A percentile compares a stretch with the other conserved stretches of the same genome.
phyloP scores from a whole-genome alignment of 2,797 vertebrate species.

The Tenualosa thibaudeaui region DNA sequence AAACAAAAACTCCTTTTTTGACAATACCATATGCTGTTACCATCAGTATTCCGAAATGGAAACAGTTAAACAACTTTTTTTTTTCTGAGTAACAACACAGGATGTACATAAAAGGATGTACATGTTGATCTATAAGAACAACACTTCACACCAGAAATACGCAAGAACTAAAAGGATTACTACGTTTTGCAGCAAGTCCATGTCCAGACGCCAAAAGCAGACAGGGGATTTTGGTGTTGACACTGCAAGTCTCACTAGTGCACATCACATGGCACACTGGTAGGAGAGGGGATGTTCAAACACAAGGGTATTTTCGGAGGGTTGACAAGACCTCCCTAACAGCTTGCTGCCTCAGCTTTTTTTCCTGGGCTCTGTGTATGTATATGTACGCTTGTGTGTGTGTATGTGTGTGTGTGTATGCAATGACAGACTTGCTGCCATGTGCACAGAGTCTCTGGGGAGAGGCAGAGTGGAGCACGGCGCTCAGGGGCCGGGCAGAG shows the following conservation, averaged over 20 bases:
- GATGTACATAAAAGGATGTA: not conserved
- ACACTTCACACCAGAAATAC: not conserved
- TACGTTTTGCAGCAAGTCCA: not conserved
- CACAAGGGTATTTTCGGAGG: not conserved
- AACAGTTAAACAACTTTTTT: not conserved
- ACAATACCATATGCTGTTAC: not conserved
- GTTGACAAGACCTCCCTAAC: not conserved
- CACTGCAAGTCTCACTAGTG: not conserved
- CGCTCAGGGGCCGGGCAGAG: constrained; percentile 29
- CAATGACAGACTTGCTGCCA: constrained; percentile 17
- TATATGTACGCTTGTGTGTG: not conserved
- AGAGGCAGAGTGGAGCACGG: constrained; percentile 26
- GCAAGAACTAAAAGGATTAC: not conserved
- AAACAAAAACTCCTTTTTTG: not conserved
- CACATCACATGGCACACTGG: not conserved
- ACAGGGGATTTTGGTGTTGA: constrained; percentile 20
- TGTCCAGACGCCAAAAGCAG: not conserved
- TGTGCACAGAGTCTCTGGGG: constrained; percentile 19
- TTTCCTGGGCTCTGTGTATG: not conserved
- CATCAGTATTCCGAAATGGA: not conserved
- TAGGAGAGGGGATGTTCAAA: not conserved
- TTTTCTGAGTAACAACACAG: not conserved
- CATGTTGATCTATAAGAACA: not conserved
- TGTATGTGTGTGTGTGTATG: not conserved
- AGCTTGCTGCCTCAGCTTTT: constrained; percentile 16